Percentiles rank a stretch among this genome's conserved stretches.
phyloP scores from a whole-genome alignment of 2,888 invertebrate genomes.

The Eilema depressum region DNA sequence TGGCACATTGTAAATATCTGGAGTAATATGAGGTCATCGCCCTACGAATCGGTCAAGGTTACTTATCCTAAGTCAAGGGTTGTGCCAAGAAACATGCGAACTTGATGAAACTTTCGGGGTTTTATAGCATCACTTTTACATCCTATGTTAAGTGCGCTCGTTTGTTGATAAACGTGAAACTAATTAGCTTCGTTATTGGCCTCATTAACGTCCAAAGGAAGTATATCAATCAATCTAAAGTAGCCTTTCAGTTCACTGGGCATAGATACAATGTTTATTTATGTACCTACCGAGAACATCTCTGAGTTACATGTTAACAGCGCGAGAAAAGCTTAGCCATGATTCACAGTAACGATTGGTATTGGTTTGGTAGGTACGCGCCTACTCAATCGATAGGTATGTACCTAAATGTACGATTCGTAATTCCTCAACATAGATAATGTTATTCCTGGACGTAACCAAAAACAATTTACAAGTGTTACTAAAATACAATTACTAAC shows the following conservation, averaged over 20 bases:
- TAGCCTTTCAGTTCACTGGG: conserved; percentile 54
- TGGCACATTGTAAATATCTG: conserved; percentile 46
- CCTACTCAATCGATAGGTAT: conserved; percentile 56
- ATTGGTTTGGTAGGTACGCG: conserved; percentile 21
- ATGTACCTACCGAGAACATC: conserved; percentile 64
- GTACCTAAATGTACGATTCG: conserved; percentile 34
- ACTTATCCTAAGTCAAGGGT: conserved; percentile 61
- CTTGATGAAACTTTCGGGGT: conserved; percentile 58
- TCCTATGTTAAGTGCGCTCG: conserved; percentile 34
- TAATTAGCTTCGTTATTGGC: conserved; percentile 58
- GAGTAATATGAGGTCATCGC: conserved; percentile 69
- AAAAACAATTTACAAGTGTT: conserved; percentile 47
- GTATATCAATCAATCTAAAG: conserved; percentile 64
- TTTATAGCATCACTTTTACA: conserved; percentile 45
- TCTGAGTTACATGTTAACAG: conserved; percentile 59
- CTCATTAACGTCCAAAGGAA: conserved; percentile 59
- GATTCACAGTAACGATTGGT: conserved; percentile 64
- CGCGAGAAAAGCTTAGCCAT: conserved; percentile 59
- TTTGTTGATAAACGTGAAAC: conserved; percentile 54
- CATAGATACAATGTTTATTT: conserved; percentile 66
- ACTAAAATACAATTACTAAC: conserved; percentile 67
- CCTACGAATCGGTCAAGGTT: conserved; percentile 78
- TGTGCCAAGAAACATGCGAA: conserved; percentile 57
- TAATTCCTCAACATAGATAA: conserved; percentile 54
- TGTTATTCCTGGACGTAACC: conserved; percentile 37